Conservation (phyloP, 1,140 invertebrate species). For the Heliconius hewitsoni region DNA sequence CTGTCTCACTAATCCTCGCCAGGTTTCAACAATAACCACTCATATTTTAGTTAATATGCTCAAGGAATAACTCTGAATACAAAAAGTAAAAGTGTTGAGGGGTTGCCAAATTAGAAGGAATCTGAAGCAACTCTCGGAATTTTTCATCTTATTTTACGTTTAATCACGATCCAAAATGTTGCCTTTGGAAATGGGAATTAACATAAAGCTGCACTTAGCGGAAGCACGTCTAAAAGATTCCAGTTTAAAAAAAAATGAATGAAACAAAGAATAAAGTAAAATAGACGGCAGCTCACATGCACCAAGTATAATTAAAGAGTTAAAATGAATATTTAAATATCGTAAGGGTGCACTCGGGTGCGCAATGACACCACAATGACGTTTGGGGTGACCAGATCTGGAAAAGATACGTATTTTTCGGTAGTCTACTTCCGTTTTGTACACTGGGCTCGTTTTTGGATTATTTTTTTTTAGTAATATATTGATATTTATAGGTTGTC, state of each 20-base stretch:
- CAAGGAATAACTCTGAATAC: conserved; percentile 11
- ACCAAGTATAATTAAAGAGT: conserved; percentile 77
- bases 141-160: conserved; percentile 33
- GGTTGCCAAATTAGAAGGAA: conserved; percentile 25
- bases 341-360: conserved; percentile 58
- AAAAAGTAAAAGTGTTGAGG: conserved; percentile 16
- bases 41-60: conserved; percentile 4
- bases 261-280: conserved; percentile 56
- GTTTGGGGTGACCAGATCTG: conserved; percentile 69
- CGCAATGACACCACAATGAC: conserved; percentile 61
- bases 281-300: conserved; percentile 65
- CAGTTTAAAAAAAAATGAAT: conserved; percentile 43
- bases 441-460: conserved; percentile 48
- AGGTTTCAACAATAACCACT: conserved; percentile 11
- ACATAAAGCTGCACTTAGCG: conserved; percentile 48
- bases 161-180: conserved; percentile 38
- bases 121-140: conserved; percentile 19
- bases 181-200: conserved; percentile 42
- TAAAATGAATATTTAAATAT: conserved; percentile 79
- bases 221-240: conserved; percentile 46
- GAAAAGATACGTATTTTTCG: conserved; percentile 73
- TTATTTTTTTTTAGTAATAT: conserved; percentile 43
- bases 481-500: neutral
- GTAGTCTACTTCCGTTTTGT: conserved; percentile 50
- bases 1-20: neutral